Evolutionary conservation across 2,113 vertebrate species (phyloP), one percentile per base, ranked within the genome.

Genomic region (Rhinopomastus cyanomelas): DNA sequence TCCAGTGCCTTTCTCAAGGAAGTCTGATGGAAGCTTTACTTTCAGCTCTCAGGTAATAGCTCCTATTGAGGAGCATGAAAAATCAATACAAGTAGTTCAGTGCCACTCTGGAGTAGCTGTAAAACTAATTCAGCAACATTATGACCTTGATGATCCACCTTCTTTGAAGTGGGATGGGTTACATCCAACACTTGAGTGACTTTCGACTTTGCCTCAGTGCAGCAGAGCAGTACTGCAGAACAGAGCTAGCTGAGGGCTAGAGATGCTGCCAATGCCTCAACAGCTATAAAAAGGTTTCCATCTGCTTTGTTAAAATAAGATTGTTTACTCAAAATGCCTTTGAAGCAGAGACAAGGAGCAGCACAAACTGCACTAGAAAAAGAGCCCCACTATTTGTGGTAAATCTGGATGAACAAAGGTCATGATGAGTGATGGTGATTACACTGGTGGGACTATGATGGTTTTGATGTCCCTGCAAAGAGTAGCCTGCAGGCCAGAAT

Each of bases 251-350:
- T 85, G 67, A 82, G 72, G 60, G 66, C 20, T 60, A 52, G 37
- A 34, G 19, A 30, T 30, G 57, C 67, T 92, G 89, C 84, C 87
- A 74, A 53, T 77, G 75, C 67, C 72, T 93, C 25, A 0, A 64
- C 67, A 79, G 68, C 91, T 96, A 96, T 93, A 95, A 94, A 96
- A 96, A 93, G 89, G 55, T 85, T 96, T 91, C 95, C 94, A 94
- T 96, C 95, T 96, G 93, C 85, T 89, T 92, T 85, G 82, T 92
- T 96, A 91, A 94, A 96, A 92, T 92, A 92, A 90, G 76, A 75
- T 89, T 96, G 91, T 94, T 95, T 94, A 94, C 68, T 87, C n/a
- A 17, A 85, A 92, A 82, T 64, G 79, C 39, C 56, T 95, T 77
- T 93, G 78, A 88, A 95, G 62, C 27, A 81, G 66, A 87, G 62